Evolutionary conservation across 2,888 invertebrate genomes (phyloP), one percentile per base, ranked within the genome.

Genomic region (Athalia rosae): DNA sequence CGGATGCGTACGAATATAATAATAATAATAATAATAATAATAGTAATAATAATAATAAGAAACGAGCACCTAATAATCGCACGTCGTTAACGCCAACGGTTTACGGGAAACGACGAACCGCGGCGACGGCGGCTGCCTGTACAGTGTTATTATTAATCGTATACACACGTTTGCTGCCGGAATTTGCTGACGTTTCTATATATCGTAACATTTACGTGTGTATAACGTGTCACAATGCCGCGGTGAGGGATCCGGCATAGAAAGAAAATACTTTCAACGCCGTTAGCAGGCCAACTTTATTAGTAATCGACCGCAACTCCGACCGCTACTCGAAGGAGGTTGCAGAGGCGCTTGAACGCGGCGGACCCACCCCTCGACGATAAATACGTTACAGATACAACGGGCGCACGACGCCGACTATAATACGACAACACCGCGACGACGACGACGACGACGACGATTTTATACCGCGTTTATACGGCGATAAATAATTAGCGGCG

Each of bases 171-270:
- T n/a, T n/a, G n/a, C n/a, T n/a, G 61, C 47, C 15, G 74, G 74
- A 74, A 74, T 74, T 74, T 28, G 74, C 62, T 59, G 74, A 74
- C 74, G 28, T 59, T 7, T 28, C 45, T 45, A 28, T 28, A 61
- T 48, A 53, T 76, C 53, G 56, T 28, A 28, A 28, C 28, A 28
- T 28, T 28, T 28, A 28, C 28, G 28, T 28, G 64, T 64, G 28
- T 28, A 64, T 64, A 76, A 64, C 63, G 66, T 64, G 66, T 76
- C 76, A 66, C 76, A 58, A 58, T 66, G 45, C 76, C 64, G 64
- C 64, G 76, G 56, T 64, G 76, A 71, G 71, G 56, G 71, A 71
- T 71, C 28, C 56, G 71, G 71, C 50, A 71, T 43, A 71, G 71
- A 71, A 58, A 28, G 28, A 28, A 71, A 71, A 56, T 58, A 71